Evolutionary conservation across 2,113 vertebrate species (phyloP).

Genomic region (human (Homo sapiens)): GRCh38 chr7:52288501-52289000

Average conservation of each 20-base stretch:
- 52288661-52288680: neutral
- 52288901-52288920: rapidly evolving
- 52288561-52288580: too few relatives aligned
- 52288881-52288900: neutral
- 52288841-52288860: neutral
- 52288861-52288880: too few relatives aligned
- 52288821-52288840: rapidly evolving
- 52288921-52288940: neutral
- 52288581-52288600: neutral
- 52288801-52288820: rapidly evolving
- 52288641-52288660: neutral
- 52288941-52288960: rapidly evolving
- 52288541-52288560: too few relatives aligned
- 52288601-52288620: neutral
- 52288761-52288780: too few relatives aligned
- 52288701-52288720: neutral
- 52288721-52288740: neutral
- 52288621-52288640: neutral
- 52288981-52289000: neutral
- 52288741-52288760: too few relatives aligned
- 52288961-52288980: rapidly evolving
- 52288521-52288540: too few relatives aligned
- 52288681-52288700: neutral
- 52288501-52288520: too few relatives aligned
- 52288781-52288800: neutral